Percentiles rank a stretch among this genome's conserved stretches.
phyloP scores from a whole-genome alignment of 2,113 vertebrate genomes.

The Brienomyrus longianalis region DNA sequence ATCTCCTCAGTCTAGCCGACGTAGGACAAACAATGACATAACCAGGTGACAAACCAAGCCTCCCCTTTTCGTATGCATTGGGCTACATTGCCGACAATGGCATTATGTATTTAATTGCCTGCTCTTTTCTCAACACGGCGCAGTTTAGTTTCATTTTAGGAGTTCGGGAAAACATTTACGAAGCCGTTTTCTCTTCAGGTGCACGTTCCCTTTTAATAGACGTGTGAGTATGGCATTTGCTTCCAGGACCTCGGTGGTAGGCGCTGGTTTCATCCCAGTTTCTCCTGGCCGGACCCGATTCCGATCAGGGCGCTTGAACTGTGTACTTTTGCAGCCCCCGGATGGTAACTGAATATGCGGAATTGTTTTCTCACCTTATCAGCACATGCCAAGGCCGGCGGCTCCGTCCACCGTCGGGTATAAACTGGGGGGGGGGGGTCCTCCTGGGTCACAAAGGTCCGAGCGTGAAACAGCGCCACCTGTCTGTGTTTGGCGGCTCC shows the following conservation, averaged over 20 bases:
- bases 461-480: background rate
- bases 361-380: background rate
- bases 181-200: background rate
- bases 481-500: background rate
- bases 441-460: background rate
- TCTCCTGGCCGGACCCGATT: background rate
- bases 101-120: background rate
- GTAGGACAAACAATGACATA: conserved; percentile 15
- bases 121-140: background rate
- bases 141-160: background rate
- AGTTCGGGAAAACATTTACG: background rate
- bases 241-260: background rate
- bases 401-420: background rate
- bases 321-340: background rate
- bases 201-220: background rate
- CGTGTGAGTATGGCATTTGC: background rate
- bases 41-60: conserved; percentile 8
- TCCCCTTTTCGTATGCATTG: background rate
- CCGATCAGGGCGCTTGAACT: background rate
- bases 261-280: background rate
- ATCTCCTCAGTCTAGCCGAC: background rate
- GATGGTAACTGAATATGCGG: background rate
- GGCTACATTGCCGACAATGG: background rate
- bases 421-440: background rate
- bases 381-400: background rate